These are phyloP conservation scores for cattle (Bos taurus) DNA, from an alignment of 2,113 vertebrate species.

Conservation along the genomic window DNA sequence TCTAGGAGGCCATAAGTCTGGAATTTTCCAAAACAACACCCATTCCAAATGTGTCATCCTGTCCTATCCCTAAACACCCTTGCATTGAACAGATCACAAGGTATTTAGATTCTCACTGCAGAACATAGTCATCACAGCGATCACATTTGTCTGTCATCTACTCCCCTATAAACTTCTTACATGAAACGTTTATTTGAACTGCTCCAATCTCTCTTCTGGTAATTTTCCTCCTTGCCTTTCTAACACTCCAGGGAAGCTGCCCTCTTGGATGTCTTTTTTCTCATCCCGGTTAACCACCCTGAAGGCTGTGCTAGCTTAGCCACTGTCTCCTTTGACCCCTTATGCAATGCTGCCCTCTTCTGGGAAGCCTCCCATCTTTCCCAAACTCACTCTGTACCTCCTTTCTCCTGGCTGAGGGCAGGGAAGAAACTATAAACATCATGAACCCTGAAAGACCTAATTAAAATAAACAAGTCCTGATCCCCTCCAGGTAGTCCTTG, in stretches of 20 bases:
- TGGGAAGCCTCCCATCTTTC: neutral
- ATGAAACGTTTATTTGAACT: neutral
- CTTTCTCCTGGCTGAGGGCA: neutral
- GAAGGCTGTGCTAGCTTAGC: accelerated
- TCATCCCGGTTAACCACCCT: neutral
- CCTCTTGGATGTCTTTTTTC: neutral
- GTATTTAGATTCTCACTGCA: conserved; percentile 7
- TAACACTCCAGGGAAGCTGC: neutral
- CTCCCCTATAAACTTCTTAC: neutral
- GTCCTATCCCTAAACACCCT: neutral
- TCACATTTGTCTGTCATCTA: neutral
- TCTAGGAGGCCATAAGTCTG: neutral
- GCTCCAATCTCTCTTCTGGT: neutral
- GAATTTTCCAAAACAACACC: neutral
- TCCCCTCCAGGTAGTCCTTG: neutral
- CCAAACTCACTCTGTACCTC: neutral
- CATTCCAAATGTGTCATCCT: neutral
- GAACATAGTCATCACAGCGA: neutral
- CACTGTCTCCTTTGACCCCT: accelerated
- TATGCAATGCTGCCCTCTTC: conserved; percentile 21
- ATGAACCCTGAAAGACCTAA: neutral
- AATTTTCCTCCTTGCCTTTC: conserved; percentile 14
- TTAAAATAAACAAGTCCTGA: neutral
- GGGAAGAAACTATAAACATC: neutral
- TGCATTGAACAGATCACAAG: neutral